phyloP scores from a whole-genome alignment of 2,797 vertebrate genomes.

The Melanotaenia boesemani region DNA sequence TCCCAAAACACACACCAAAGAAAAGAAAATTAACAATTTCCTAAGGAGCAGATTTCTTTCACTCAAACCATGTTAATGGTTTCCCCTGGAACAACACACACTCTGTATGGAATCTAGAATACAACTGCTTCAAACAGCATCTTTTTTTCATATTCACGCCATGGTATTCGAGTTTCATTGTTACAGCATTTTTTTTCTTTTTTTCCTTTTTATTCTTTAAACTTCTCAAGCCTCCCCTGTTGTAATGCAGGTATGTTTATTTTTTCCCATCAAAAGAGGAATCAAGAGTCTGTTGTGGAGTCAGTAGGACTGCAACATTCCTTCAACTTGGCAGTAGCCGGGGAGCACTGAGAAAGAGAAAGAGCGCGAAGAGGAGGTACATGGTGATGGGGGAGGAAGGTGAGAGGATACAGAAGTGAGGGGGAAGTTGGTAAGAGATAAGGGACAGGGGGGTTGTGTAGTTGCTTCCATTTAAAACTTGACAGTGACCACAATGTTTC shows the following conservation, averaged over 20 bases:
- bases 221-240: constrained; percentile 68
- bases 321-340: constrained; percentile 71
- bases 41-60: constrained; percentile 76
- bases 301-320: constrained; percentile 78
- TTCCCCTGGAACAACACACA: constrained; percentile 77
- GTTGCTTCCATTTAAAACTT: constrained; percentile 86
- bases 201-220: constrained; percentile 14
- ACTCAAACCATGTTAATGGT: constrained; percentile 61
- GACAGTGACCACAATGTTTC: constrained; percentile 87
- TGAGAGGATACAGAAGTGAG: constrained; percentile 43
- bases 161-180: constrained; percentile 78
- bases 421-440: constrained; percentile 35
- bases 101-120: constrained; percentile 84
- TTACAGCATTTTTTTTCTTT: constrained; percentile 77
- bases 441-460: constrained; percentile 62
- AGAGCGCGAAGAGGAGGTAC: constrained; percentile 34
- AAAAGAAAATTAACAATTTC: constrained; percentile 57
- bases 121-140: constrained; percentile 85
- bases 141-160: constrained; percentile 80
- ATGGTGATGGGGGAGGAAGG: constrained; percentile 43
- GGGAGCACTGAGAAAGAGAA: constrained; percentile 65
- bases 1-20: constrained; percentile 80
- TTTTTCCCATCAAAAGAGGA: constrained; percentile 71
- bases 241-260: constrained; percentile 74
- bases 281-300: constrained; percentile 81